Conservation (phyloP, 2,888 invertebrate species). For the Pyralis farinalis region DNA sequence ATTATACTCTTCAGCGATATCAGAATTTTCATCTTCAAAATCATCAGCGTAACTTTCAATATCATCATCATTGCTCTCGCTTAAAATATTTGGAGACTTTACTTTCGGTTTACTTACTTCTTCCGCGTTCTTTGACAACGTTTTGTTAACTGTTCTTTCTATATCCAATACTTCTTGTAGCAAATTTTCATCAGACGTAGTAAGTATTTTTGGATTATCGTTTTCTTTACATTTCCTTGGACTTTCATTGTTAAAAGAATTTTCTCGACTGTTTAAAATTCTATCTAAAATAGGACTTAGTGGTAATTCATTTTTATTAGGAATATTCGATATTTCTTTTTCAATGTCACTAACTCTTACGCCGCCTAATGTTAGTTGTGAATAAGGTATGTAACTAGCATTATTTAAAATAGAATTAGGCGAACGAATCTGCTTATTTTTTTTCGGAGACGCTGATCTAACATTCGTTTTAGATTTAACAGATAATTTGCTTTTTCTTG, state of each 20-base stretch:
- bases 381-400: slow-evolving; percentile 70
- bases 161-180: slow-evolving; percentile 66
- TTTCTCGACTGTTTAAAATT: slow-evolving; percentile 60
- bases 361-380: slow-evolving; percentile 69
- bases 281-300: slow-evolving; percentile 62
- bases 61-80: slow-evolving; percentile 25
- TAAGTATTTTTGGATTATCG: slow-evolving; percentile 43
- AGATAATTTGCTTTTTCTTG: slow-evolving; percentile 7
- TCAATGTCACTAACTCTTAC: slow-evolving; percentile 64
- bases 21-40: slow-evolving; percentile 68
- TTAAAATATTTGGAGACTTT: slow-evolving; percentile 23
- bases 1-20: slow-evolving; percentile 26
- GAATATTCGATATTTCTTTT: slow-evolving; percentile 54
- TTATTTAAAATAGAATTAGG: slow-evolving; percentile 37
- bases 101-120: slow-evolving; percentile 19
- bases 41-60: slow-evolving; percentile 67
- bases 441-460: slow-evolving; percentile 27
- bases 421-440: slow-evolving; percentile 14
- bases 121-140: slow-evolving; percentile 40
- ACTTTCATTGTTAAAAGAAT: slow-evolving; percentile 47
- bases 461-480: slow-evolving; percentile 25
- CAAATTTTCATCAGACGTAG: slow-evolving; percentile 70
- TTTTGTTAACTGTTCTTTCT: slow-evolving; percentile 54
- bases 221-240: slow-evolving; percentile 31
- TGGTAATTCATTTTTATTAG: slow-evolving; percentile 49